Base-by-base conservation (phyloP, 2,797 vertebrate genomes). In the Siniperca scherzeri region DNA sequence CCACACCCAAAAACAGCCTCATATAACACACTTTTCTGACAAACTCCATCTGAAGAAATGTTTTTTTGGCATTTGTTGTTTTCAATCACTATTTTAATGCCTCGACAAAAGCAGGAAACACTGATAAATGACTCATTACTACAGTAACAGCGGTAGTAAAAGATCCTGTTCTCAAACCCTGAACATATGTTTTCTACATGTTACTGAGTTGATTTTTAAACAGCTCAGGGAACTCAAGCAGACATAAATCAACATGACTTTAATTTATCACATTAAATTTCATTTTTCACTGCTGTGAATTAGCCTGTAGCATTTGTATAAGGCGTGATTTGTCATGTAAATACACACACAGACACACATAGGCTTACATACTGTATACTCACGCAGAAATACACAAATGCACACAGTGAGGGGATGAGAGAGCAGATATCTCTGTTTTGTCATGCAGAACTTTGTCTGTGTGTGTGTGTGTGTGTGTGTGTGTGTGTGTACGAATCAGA, bases 361-460 rank as follows among this genome's bases (percentile, higher is more conserved):
- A 62, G 33, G 56, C 64, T 4, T 22, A 59, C 44, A 73, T 40
- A 75, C 57, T 64, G 44, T 22, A 61, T 19, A 57, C 25, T 46
- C 17, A 38, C 13, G n/a, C 38, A 55, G 38, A 75, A 12, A 56
- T 11, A 33, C 22, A 71, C 10, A 44, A 5, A 74, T 19, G 46
- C 62, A 55, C 62, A 55, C 25, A 55, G 27, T 9, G 25, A 74
- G 30, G 67, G 42, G 48, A 40, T 70, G 33, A 74, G 61, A 80
- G 76, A 70, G 64, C 83, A 79, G 76, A 84, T 86, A 81, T 84
- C 27, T 67, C 62, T 84, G 88, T 81, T 76, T 87, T 66, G 53
- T 86, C 78, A 82, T 84, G 82, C 83, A 86, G 74, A 74, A 77
- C 76, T 21, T 13, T 42, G 27, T 30, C 27, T 38, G 30, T 65